A percentile compares a stretch with the other conserved stretches of the same genome.
Evolutionary conservation across 2,113 vertebrate genomes (phyloP).

Genomic region (Arenaria interpres): DNA sequence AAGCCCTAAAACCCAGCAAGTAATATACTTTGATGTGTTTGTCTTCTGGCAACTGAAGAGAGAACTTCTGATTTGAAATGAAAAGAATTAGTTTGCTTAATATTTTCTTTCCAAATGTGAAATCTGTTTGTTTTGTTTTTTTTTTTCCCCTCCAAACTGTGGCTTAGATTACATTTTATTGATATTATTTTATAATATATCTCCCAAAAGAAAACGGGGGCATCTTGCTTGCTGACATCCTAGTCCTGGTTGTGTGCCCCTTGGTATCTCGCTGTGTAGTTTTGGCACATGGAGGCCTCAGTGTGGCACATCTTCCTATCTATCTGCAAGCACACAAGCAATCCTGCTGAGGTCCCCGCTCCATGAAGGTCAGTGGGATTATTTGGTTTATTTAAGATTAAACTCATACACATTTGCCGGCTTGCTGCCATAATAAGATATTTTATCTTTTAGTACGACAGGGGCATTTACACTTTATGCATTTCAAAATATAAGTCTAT

Average conservation of each 20-base stretch:
- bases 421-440: background rate
- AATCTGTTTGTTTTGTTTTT: background rate
- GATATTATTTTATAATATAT: background rate
- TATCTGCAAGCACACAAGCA: background rate
- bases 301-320: background rate
- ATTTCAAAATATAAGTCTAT: background rate
- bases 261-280: rapidly evolving
- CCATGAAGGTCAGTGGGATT: background rate
- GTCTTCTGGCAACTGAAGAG: conserved; percentile 16
- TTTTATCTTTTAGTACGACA: background rate
- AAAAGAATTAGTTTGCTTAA: conserved; percentile 18
- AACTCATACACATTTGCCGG: background rate
- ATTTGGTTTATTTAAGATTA: background rate
- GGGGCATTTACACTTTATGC: background rate
- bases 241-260: background rate
- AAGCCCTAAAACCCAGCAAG: conserved; percentile 22
- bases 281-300: background rate
- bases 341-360: background rate
- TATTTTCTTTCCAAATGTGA: conserved; percentile 36
- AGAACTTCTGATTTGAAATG: conserved; percentile 1
- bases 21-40: conserved; percentile 27
- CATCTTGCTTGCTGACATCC: background rate
- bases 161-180: background rate
- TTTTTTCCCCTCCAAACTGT: background rate
- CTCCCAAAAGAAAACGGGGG: background rate